Conservation (phyloP, 1,140 invertebrate species). For the Zaprionus inermis region DNA sequence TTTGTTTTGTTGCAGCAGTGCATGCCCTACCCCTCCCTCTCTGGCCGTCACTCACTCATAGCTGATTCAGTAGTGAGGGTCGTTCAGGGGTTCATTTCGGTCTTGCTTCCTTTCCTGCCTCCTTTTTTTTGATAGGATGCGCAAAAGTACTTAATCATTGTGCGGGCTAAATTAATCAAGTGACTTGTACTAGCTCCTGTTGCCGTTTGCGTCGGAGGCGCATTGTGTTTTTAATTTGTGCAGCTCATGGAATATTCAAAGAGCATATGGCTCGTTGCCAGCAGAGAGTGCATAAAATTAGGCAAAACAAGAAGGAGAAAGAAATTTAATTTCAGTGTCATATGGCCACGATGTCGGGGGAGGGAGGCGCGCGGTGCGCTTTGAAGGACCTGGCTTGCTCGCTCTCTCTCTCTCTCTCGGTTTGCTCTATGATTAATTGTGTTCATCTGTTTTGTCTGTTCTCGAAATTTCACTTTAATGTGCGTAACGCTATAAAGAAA, state of each 20-base stretch:
- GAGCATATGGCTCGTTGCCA: slow-evolving; percentile 60
- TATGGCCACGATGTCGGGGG: slow-evolving; percentile 46
- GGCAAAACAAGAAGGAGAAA: slow-evolving; percentile 64
- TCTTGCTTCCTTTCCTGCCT: slow-evolving; percentile 7
- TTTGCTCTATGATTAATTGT: slow-evolving; percentile 66
- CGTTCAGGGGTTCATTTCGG: background rate
- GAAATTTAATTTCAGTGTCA: slow-evolving; percentile 58
- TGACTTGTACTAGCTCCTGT: slow-evolving; percentile 63
- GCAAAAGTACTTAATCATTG: slow-evolving; percentile 83
- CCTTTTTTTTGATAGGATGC: slow-evolving; percentile 53
- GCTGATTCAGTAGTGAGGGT: slow-evolving; percentile 41
- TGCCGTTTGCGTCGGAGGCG: slow-evolving; percentile 15
- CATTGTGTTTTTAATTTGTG: slow-evolving; percentile 73
- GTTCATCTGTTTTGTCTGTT: slow-evolving; percentile 66
- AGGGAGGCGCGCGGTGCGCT: slow-evolving; percentile 38
- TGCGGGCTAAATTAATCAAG: slow-evolving; percentile 83
- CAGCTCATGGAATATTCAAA: slow-evolving; percentile 77
- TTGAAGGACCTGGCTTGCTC: slow-evolving; percentile 29
- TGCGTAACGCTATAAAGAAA: slow-evolving; percentile 58
- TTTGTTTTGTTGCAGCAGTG: slow-evolving; percentile 32
- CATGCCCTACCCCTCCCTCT: background rate
- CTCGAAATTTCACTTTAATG: slow-evolving; percentile 49
- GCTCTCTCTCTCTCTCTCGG: background rate
- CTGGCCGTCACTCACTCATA: slow-evolving; percentile 33
- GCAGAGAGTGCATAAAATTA: slow-evolving; percentile 58